A percentile compares a stretch with the other conserved stretches of the same genome.
phyloP scores from a whole-genome alignment of 2,888 invertebrate genomes.

The Tiliacea aurago region DNA sequence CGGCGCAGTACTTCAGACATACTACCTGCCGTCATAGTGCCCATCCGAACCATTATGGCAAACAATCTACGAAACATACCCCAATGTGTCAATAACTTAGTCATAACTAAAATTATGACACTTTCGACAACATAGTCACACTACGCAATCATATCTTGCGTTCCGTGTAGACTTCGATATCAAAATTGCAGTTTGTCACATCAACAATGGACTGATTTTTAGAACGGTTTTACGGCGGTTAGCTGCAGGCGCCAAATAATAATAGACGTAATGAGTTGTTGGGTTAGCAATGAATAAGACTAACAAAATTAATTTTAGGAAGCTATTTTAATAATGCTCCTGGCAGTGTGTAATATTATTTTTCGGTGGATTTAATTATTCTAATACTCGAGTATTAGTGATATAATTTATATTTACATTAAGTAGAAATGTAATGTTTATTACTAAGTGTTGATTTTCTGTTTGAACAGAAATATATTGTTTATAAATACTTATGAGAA shows the following conservation, averaged over 20 bases:
- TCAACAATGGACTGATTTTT: conserved; percentile 70
- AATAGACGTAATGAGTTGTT: conserved; percentile 76
- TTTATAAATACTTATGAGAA: conserved; percentile 86
- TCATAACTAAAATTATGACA: conserved; percentile 6
- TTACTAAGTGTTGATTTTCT: conserved; percentile 89
- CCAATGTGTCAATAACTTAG: conserved; percentile 31
- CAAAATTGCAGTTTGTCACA: conserved; percentile 54
- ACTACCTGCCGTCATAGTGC: conserved; percentile 57
- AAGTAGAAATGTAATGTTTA: conserved; percentile 88
- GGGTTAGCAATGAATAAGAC: conserved; percentile 85
- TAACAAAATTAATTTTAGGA: conserved; percentile 87
- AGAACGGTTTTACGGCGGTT: conserved; percentile 73
- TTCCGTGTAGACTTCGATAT: conserved; percentile 46
- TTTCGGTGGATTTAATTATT: conserved; percentile 88
- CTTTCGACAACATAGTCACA: conserved; percentile 50
- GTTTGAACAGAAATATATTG: conserved; percentile 88
- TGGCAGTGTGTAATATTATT: conserved; percentile 87
- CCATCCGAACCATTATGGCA: conserved; percentile 66
- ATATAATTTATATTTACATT: conserved; percentile 87
- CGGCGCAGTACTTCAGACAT: conserved; percentile 43
- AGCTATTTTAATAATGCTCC: conserved; percentile 83
- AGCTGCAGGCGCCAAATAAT: conserved; percentile 73
- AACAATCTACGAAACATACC: conserved; percentile 29
- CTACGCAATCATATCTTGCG: conserved; percentile 53
- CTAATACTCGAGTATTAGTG: conserved; percentile 91